Evolutionary conservation across 2,113 vertebrate species (phyloP), one percentile per base, ranked within the genome.

Genomic region (Megaceryle maxima): DNA sequence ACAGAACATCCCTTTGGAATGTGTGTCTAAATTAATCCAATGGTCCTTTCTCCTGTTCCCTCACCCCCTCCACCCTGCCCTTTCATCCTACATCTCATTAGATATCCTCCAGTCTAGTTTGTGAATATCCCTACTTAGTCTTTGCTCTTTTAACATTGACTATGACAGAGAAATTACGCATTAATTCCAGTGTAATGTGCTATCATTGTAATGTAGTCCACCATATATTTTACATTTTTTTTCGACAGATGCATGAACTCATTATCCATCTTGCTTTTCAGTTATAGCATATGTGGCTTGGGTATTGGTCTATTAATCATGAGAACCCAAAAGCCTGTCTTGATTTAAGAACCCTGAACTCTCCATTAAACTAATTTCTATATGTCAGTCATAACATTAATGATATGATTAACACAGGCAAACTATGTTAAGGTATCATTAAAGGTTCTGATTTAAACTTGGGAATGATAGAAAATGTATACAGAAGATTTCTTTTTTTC

Each of bases 331-430:
- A 97, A 95, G 76, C 76, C 92, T 91, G 83, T 72, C 93, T 78
- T 94, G 90, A 93, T 95, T 96, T 97, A 97, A 92, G 94, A 68
- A 96, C 73, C 68, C 77, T 88, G 92, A 93, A 69, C 83, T 96
- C 88, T 91, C 92, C 73, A 75, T 94, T 94, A 88, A 96, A 91
- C 83, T 94, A 93, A 92, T 95, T 92, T 84, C 86, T 90, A 28
- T 75, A 79, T 89, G 82, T 90, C 90, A 93, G 66, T 96, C 80
- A 90, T 87, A 88, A 78, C 76, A 91, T 90, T 92, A 96, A 94
- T 68, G 77, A 50, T 73, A 82, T 76, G 80, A 96, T 93, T 96
- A 94, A 94, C 88, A 87, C 80, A 55, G 19, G 44, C 31, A 87
- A 91, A 86, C 37, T 48, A 26, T 1, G 11, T 63, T 78, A 48